Base-by-base conservation (phyloP, 2,888 invertebrate genomes). In the Lottia gigantea region DNA sequence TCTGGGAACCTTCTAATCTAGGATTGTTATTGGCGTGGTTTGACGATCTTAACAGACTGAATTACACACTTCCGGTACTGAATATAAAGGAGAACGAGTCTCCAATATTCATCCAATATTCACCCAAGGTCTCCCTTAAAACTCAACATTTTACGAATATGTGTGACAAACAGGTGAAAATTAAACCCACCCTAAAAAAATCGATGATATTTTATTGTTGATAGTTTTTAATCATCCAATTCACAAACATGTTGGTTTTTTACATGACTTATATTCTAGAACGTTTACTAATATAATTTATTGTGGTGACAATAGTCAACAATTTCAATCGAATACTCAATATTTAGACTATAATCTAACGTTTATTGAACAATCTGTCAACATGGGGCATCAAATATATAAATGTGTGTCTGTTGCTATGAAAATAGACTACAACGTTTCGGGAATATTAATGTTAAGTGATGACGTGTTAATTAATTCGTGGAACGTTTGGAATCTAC, bases 391-490 rank as follows among this genome's bases (percentile, higher is more conserved):
- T 14, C 8, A 55, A 11, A 14, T 55, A 12, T 55, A 55, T 23
- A 19, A 55, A 23, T 55, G 55, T 23, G 55, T 55, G 8, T 55
- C 23, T 23, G 4, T 23, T 12, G 55, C 55, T 3, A 55, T 55
- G 19, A 55, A 55, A 55, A 55, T 55, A 4, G 19, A 23, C 23
- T 55, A 55, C 55, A 55, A 55, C 23, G 55, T 55, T 19, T 55
- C 55, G 55, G 55, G 55, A 55, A 55, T 55, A 55, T 3, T 55
- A 23, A 55, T 55, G 55, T 55, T 55, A 55, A 55, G 55, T 23
- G 55, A 55, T 55, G 55, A 55, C 55, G 23, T 23, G 19, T 55
- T 55, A 14, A 19, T 55, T 12, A 55, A 55, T 23, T 23, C 55
- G 1, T 55, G 55, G 55, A 55, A 55, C 14, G 23, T 14, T 14